phyloP scores from a whole-genome alignment of 2,113 vertebrate species.

The Alosa alosa region DNA sequence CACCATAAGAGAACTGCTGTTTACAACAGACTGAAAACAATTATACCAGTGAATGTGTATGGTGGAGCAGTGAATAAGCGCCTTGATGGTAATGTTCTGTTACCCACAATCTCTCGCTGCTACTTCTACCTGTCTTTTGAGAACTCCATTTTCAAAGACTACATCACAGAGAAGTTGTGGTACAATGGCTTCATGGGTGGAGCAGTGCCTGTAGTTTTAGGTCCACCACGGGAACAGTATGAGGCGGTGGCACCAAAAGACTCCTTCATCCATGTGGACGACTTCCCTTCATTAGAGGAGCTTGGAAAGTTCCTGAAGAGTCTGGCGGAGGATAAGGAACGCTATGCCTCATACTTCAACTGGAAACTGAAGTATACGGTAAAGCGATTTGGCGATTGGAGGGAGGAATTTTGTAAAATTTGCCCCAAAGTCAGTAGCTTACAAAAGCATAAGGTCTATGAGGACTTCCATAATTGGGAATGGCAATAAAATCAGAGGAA shows the following conservation, averaged over 20 bases:
- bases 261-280: constrained; percentile 40
- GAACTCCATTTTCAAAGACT: constrained; percentile 82
- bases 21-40: constrained; percentile 67
- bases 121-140: constrained; percentile 67
- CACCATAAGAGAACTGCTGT: constrained; percentile 72
- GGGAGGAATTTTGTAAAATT: constrained; percentile 81
- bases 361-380: constrained; percentile 74
- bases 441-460: too few relatives aligned
- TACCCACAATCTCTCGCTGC: constrained; percentile 74
- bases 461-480: too few relatives aligned
- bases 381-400: constrained; percentile 75
- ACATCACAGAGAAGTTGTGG: constrained; percentile 96
- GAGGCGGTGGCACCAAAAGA: constrained; percentile 74
- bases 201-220: constrained; percentile 83
- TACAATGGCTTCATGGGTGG: constrained; percentile 76
- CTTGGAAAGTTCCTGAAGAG: constrained; percentile 73
- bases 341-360: constrained; percentile 73
- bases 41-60: constrained; percentile 46
- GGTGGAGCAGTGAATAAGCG: constrained; percentile 30
- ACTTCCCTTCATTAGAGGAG: constrained; percentile 75
- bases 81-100: constrained; percentile 63
- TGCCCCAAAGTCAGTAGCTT: constrained; percentile 55
- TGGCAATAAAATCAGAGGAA: too few relatives aligned
- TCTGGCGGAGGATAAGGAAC: constrained; percentile 65
- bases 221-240: constrained; percentile 76